Base-by-base conservation (phyloP, 2,113 vertebrate genomes). In the Panthera uncia region DNA sequence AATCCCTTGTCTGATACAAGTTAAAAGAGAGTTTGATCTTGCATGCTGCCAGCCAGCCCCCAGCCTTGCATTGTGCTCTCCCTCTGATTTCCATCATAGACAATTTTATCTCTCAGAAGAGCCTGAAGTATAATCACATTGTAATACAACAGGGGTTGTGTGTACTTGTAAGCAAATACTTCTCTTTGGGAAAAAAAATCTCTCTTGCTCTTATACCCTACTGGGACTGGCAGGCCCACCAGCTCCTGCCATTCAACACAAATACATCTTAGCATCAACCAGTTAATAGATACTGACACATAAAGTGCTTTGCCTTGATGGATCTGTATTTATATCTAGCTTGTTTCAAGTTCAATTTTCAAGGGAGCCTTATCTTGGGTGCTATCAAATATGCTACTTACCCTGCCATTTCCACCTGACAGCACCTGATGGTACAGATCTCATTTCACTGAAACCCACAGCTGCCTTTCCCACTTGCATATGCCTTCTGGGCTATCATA, bases 241-340 rank as follows among this genome's bases (percentile, higher is more conserved):
- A 97, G 96, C 97, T 98, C 98, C 97, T 96, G 96, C 89, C 93
- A 98, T 87, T 98, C 98, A 98, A 97, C 98, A 98, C 98, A 97
- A 98, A 98, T 97, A 97, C 94, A 97, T 98, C 98, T 98, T 65
- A 96, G 97, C 96, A 98, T 98, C 98, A 98, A 97, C 97, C 98
- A 98, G 96, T 98, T 98, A 98, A 91, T 95, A 98, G 94, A 96
- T 52, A 93, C 89, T 98, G 95, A 84, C 95, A 98, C 96, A 94
- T 69, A 88, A 12, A 92, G 65, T 3, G 41, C 80, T 97, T 97
- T 95, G 91, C 85, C 94, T 98, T 95, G 96, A 96, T 89, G 97
- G 98, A 97, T 97, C 86, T 98, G 41, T 95, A 92, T 76, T 94
- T 91, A 92, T 98, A 97, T 97, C 98, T 98, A 81, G 91, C 98